Evolutionary conservation across 64 coral and sea anemone genomes (phyloP), one percentile per base, ranked within the genome.

Genomic region (Montipora foliosa): DNA sequence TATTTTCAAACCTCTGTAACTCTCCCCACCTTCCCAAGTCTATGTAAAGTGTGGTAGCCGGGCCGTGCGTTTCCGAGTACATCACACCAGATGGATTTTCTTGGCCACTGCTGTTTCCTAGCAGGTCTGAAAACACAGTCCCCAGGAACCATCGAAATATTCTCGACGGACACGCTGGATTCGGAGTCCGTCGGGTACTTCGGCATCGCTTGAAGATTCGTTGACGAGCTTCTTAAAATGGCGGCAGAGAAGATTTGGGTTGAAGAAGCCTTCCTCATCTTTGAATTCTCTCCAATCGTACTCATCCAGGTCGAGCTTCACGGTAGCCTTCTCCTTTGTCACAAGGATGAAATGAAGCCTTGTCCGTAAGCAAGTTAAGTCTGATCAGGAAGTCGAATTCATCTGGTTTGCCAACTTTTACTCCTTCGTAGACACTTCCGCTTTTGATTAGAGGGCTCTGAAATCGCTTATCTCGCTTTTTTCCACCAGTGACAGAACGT

Each of bases 361-460:
- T 70, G 61, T 81, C 52, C 17, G 62, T 87, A 45, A 87, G 83
- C 11, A 66, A 37, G 61, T 69, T 71, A 8, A 87, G 10, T 71
- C 44, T 87, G 17, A 87, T 22, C 61, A 37, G 1, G 29, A 37
- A 37, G 29, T 37, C 29, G 29, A 37, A 37, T 37, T 37, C 29
- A 37, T 37, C 29, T 37, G 29, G 29, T 37, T 37, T 37, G 29
- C 29, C 29, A 37, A 37, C 29, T 37, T 37, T 37, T 11, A 25
- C 55, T 87, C 64, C 83, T 87, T 87, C 83, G 83, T 87, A 87
- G 17, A 87, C 83, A 52, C 83, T 87, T 69, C 83, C 83, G 83
- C 83, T 87, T 9, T 87, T 19, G 47, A 87, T 61, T 4, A 87
- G 64, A 25, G 83, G 49, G 68, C 55, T 87, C 61, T 87, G 61